phyloP scores from a whole-genome alignment of 2,797 vertebrate genomes.

The Avahi laniger region DNA sequence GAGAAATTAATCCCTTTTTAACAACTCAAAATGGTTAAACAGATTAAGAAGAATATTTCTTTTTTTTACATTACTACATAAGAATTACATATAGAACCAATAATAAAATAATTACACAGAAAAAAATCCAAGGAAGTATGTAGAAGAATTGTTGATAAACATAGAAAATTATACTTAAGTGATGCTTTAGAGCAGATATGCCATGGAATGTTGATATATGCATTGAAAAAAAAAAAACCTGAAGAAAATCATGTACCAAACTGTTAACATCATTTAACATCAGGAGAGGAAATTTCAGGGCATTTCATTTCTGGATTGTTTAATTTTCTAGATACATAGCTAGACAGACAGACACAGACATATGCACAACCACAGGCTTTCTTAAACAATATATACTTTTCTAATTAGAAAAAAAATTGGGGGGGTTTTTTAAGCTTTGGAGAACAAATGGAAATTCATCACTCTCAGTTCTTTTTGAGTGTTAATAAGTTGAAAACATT shows the following conservation, averaged over 20 bases:
- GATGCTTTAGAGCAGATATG: background rate
- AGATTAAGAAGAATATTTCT: background rate
- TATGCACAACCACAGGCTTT: background rate
- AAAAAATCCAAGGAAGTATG: background rate
- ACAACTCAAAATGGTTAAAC: background rate
- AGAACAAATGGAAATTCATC: background rate
- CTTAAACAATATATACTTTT: background rate
- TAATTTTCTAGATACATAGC: background rate
- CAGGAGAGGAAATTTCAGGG: background rate
- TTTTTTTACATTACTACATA: background rate
- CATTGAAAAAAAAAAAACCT: background rate
- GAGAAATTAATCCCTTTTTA: background rate
- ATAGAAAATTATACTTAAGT: background rate
- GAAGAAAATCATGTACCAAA: background rate
- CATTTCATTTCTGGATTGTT: constrained; percentile 17
- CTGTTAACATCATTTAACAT: background rate
- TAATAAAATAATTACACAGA: constrained; percentile 14
- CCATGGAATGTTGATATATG: background rate
- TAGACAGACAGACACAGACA: background rate
- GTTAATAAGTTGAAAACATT: background rate
- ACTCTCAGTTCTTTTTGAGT: background rate
- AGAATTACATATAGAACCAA: background rate
- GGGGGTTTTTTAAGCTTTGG: background rate
- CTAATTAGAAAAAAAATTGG: background rate
- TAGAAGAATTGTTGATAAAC: constrained; percentile 26